Evolutionary conservation across 2,888 invertebrate genomes (phyloP), one percentile per base, ranked within the genome.

Genomic region (Drosophila suboccidentalis): DNA sequence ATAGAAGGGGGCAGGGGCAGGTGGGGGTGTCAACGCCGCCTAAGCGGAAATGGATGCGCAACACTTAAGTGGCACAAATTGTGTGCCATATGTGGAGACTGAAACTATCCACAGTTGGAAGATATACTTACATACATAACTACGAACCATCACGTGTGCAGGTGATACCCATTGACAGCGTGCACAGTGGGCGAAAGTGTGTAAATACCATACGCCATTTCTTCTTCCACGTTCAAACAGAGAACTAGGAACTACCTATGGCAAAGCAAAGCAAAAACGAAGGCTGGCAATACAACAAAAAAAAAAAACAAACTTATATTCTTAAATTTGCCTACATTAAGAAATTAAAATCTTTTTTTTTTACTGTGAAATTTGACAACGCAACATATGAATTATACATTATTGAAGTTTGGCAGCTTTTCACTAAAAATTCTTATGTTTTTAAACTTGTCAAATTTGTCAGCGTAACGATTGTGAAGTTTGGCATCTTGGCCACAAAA

Each of bases 1-100:
- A 2, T 26, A 13, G 49, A 6, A 17, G 8, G 43, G 17, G 22
- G 19, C 8, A 19, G 43, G 17, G 22, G 19, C 8, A 19, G 29
- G 6, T 4, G 13, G 57, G 29, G 19, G 43, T 53, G 65, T 51
- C 29, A 63, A 38, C 22, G 62, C 71, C 77, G 72, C 73, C 89
- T 82, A 89, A 80, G 75, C 81, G 83, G 81, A 87, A 90, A 87
- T 84, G 82, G 79, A 89, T 87, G 85, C 87, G 84, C 89, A 79
- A 84, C 88, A 89, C 86, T 90, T 87, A 87, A 84, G 88, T 89
- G 84, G 77, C 86, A 82, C 87, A 89, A 89, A 89, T 80, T 87
- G 89, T 84, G 65, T 71, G 82, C 68, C 80, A 75, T 80, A 70
- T 75, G 80, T 65, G 89, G 71, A 64, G 68, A 73, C 50, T 68